Evolutionary conservation across 2,113 vertebrate species (phyloP), one percentile per base, ranked within the genome.

Genomic region (Toxostoma redivivum): DNA sequence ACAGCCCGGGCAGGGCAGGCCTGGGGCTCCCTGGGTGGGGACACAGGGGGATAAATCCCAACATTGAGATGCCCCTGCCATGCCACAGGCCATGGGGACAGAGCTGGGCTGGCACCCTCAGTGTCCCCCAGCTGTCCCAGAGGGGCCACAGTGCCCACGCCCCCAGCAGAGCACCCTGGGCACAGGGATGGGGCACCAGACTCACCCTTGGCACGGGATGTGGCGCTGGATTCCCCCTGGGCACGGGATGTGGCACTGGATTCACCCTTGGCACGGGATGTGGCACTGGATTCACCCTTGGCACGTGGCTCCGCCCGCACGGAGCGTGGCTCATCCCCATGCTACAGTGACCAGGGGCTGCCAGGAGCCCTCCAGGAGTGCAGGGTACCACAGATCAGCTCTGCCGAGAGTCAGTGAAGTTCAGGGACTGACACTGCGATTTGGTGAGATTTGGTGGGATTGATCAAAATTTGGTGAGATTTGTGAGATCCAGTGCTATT

Each of bases 161-260:
- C n/a, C 31, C 28, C 0, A 0, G 48, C n/a, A 67, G 15, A 35
- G 62, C 51, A 3, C 5, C 79, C 54, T 4, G 12, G 4, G 5
- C 15, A 3, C 40, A 0, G 9, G 14, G 47, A 7, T 0, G 0
- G 30, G 35, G 57, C 51, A 9, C 45, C 2, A 0, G 24, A 21
- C 3, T 30, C n/a, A 27, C 21, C 31, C 66, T 5, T 4, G 12
- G 4, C 4, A 3, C 35, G 10, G 12, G 47, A 10, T 4, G 42
- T 2, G 14, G 47, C 51, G 8, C 45, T 1, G 0, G 24, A 30
- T 4, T 30, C 4, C 78, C 5, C 78, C 33, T 4, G 12, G 4
- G 4, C 12, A 3, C 31, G 25, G 35, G 51, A 27, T 4, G 42
- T 3, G 14, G 51, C 51, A 8, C 45, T 2, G 0, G 24, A 28